Conservation (phyloP, 2,888 invertebrate species). For the Parascotia fuliginaria region DNA sequence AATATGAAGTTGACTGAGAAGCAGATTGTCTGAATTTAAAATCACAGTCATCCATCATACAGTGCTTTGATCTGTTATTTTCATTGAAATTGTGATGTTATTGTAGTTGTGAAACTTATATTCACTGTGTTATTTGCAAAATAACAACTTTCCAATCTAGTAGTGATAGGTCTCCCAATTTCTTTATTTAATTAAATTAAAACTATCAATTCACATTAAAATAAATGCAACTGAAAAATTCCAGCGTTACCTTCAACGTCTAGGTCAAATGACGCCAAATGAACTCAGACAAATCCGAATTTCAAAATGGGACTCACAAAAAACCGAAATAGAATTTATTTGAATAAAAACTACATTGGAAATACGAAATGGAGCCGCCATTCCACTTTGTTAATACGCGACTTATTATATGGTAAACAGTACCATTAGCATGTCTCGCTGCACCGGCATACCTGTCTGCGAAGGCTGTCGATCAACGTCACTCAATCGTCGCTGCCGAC, state of each 20-base stretch:
- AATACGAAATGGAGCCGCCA: constrained; percentile 49
- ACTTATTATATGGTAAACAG: constrained; percentile 83
- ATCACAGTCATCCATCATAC: too few species aligned
- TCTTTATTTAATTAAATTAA: neutral
- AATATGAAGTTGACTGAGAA: too few species aligned
- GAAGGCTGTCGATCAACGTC: constrained; percentile 80
- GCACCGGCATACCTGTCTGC: constrained; percentile 58
- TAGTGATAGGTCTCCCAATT: too few species aligned
- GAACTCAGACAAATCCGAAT: constrained; percentile 29
- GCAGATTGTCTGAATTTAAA: too few species aligned
- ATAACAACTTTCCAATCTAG: too few species aligned
- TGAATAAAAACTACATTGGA: constrained; percentile 50
- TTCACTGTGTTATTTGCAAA: too few species aligned
- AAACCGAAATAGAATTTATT: constrained; percentile 46
- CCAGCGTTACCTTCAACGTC: neutral
- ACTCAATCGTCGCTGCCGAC: constrained; percentile 56
- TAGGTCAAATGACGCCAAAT: constrained; percentile 11
- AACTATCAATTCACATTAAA: neutral
- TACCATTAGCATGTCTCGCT: constrained; percentile 79
- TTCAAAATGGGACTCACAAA: constrained; percentile 28
- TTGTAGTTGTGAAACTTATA: too few species aligned
- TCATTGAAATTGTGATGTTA: too few species aligned
- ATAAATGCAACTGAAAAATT: neutral
- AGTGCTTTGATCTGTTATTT: too few species aligned
- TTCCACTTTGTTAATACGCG: constrained; percentile 63